A percentile compares a stretch with the other conserved stretches of the same genome.
Conservation (phyloP, 2,113 vertebrate genomes). For the Irena cyanogastra region DNA sequence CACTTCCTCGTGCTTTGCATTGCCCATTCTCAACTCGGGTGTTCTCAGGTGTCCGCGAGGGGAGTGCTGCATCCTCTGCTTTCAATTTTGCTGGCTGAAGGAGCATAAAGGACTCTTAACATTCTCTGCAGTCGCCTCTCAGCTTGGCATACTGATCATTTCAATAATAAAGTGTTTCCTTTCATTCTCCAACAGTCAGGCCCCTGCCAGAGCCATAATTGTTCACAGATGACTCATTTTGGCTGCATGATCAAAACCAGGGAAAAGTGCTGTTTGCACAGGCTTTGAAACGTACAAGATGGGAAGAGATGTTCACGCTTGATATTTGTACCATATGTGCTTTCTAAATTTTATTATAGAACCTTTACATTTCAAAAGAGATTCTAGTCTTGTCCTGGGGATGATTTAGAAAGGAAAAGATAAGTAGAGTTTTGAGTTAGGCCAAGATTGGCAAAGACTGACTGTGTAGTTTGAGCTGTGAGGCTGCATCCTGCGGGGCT, state of each 20-base stretch:
- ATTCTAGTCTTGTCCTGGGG: slow-evolving; percentile 28
- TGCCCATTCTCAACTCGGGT: background rate
- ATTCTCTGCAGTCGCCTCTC: slow-evolving; percentile 34
- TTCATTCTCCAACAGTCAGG: slow-evolving; percentile 56
- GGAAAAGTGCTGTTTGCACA: slow-evolving; percentile 50
- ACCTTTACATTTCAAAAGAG: slow-evolving; percentile 57
- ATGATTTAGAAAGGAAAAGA: slow-evolving; percentile 20
- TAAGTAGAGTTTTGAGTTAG: background rate
- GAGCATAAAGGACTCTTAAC: slow-evolving; percentile 48
- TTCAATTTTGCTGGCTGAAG: background rate
- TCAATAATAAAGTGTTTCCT: slow-evolving; percentile 68
- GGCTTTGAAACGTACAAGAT: slow-evolving; percentile 50
- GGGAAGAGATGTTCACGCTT: slow-evolving; percentile 57
- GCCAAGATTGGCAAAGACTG: background rate
- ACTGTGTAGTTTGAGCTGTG: background rate
- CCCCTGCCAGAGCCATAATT: slow-evolving; percentile 67
- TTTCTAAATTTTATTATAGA: slow-evolving; percentile 45
- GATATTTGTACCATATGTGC: slow-evolving; percentile 61
- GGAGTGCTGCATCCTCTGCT: background rate
- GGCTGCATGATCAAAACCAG: slow-evolving; percentile 60
- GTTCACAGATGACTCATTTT: slow-evolving; percentile 71
- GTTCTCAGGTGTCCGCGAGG: background rate
- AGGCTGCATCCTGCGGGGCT: background rate
- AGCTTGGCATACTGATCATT: slow-evolving; percentile 41
- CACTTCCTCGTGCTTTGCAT: background rate